These are phyloP conservation scores for Cantharis rufa DNA, from an alignment of 2,888 invertebrate genomes.

Conservation along the genomic window DNA sequence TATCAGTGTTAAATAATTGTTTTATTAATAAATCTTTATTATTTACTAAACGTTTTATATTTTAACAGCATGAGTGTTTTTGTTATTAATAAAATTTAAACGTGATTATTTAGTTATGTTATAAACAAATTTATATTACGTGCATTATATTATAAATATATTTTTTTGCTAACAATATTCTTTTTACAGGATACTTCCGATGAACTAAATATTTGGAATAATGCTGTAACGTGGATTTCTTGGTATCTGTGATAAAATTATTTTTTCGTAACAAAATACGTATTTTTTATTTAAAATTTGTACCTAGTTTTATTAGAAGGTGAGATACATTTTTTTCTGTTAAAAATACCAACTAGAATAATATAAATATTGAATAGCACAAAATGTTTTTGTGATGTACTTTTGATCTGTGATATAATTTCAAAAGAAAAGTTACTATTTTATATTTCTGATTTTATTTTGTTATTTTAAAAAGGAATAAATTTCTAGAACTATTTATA, in stretches of 20 bases:
- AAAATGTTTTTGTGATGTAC: not conserved
- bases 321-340: not conserved
- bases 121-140: not conserved
- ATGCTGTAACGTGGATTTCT: not conserved
- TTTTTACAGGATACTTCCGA: not conserved
- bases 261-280: not conserved
- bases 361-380: not conserved
- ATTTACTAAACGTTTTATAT: not conserved
- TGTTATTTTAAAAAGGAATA: not conserved
- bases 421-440: not conserved
- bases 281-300: not conserved
- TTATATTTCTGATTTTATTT: not conserved
- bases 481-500: not conserved
- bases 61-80: constrained; percentile 1
- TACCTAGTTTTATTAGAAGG: not conserved
- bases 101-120: not conserved
- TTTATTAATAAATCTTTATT: not conserved
- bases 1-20: constrained; percentile 3
- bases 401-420: not conserved
- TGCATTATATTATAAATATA: too few species aligned
- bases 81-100: not conserved
- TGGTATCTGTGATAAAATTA: not conserved
- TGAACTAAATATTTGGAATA: not conserved
- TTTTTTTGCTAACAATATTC: not conserved
- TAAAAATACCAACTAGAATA: not conserved